Percentiles rank a stretch among this genome's conserved stretches.
phyloP scores from a whole-genome alignment of 1,140 invertebrate genomes.

The Drosophila mauritiana region DNA sequence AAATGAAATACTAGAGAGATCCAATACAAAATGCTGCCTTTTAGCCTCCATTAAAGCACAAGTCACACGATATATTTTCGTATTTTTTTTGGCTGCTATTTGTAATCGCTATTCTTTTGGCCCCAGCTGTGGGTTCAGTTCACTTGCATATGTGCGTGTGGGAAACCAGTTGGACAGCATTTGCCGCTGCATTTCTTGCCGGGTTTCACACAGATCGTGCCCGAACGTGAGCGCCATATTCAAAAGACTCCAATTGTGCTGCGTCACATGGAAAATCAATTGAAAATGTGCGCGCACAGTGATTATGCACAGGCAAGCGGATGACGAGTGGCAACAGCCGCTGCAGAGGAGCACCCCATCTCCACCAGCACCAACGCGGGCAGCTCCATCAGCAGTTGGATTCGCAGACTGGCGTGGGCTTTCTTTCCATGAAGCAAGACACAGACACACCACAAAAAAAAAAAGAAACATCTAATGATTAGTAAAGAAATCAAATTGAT shows the following conservation, averaged over 20 bases:
- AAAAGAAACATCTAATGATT: neutral
- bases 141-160: slow-evolving; percentile 24
- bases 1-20: too few relatives aligned
- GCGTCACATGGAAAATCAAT: slow-evolving; percentile 80
- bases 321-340: slow-evolving; percentile 32
- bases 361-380: slow-evolving; percentile 4
- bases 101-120: slow-evolving; percentile 4
- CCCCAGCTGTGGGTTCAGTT: slow-evolving; percentile 5
- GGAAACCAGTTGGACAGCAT: slow-evolving; percentile 80
- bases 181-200: slow-evolving; percentile 52
- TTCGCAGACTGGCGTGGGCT: slow-evolving; percentile 59
- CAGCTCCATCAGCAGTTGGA: slow-evolving; percentile 37
- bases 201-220: slow-evolving; percentile 23
- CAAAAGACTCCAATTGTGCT: slow-evolving; percentile 72
- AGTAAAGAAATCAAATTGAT: neutral
- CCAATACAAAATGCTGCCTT: too few relatives aligned
- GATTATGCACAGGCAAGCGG: slow-evolving; percentile 69
- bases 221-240: slow-evolving; percentile 70
- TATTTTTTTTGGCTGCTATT: neutral
- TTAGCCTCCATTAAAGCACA: too few relatives aligned
- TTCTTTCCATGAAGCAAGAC: slow-evolving; percentile 47
- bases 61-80: too few relatives aligned
- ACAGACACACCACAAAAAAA: slow-evolving; percentile 8
- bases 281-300: slow-evolving; percentile 69
- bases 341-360: slow-evolving; percentile 14